phyloP scores from a whole-genome alignment of 2,888 invertebrate species.

The Drosophila anceps region DNA sequence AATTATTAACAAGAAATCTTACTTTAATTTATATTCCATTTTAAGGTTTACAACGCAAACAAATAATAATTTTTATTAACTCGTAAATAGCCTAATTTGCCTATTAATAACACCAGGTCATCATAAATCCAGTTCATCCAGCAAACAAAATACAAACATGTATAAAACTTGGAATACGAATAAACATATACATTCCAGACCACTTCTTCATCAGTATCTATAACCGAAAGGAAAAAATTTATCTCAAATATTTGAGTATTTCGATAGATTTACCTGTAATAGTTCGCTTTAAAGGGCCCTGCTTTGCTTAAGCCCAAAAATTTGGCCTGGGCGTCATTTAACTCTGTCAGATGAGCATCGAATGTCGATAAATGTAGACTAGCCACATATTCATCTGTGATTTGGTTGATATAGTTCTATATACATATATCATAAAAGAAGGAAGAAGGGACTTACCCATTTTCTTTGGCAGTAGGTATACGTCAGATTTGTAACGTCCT shows the following conservation, averaged over 20 bases:
- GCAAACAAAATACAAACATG: slow-evolving; percentile 17
- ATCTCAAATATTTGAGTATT: too few species aligned
- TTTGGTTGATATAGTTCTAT: too few species aligned
- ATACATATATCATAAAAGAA: too few species aligned
- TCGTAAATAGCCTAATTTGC: not conserved
- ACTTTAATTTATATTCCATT: too few species aligned
- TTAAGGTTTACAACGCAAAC: not conserved
- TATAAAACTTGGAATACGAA: not conserved
- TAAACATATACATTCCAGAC: not conserved
- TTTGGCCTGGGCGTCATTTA: slow-evolving; percentile 97
- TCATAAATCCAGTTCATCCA: slow-evolving; percentile 15
- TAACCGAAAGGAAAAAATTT: not conserved
- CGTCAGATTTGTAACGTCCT: slow-evolving; percentile 97
- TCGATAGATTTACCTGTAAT: slow-evolving; percentile 91
- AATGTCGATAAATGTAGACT: slow-evolving; percentile 97
- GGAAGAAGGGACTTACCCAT: slow-evolving; percentile 89
- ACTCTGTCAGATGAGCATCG: slow-evolving; percentile 97
- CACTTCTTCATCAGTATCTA: slow-evolving; percentile 63
- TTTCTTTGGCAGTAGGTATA: slow-evolving; percentile 98
- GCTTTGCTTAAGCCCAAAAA: slow-evolving; percentile 98
- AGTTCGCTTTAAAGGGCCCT: slow-evolving; percentile 98
- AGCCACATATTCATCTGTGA: slow-evolving; percentile 96
- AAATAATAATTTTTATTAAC: not conserved
- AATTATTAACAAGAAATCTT: too few species aligned
- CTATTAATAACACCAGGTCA: slow-evolving; percentile 3